These are phyloP conservation scores for Halcyon chelicuti DNA, from an alignment of 2,797 vertebrate genomes.

Conservation along the genomic window DNA sequence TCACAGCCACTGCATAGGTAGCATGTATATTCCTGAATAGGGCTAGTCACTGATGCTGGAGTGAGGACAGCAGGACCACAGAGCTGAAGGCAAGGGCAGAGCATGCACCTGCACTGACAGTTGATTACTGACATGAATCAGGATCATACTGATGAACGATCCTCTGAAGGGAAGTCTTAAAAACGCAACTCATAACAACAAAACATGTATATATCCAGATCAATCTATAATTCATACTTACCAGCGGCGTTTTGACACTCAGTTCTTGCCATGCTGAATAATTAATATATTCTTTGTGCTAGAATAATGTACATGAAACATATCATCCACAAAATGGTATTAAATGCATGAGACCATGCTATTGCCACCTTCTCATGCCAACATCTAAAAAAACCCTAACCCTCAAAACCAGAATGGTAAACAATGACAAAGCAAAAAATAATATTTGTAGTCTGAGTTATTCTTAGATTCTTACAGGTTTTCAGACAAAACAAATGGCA, in stretches of 20 bases:
- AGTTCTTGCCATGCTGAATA: constrained; percentile 30
- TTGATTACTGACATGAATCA: background rate
- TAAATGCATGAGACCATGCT: background rate
- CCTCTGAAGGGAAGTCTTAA: background rate
- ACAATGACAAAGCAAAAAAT: background rate
- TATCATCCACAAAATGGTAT: background rate
- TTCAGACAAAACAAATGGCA: background rate
- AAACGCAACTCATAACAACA: background rate
- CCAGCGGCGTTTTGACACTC: background rate
- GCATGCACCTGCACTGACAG: background rate
- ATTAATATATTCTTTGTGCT: constrained; percentile 8
- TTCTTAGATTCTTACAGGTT: background rate
- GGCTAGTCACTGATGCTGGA: background rate
- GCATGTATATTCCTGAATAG: background rate
- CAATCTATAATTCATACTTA: constrained; percentile 46
- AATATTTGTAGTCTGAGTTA: background rate
- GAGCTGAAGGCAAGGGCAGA: background rate
- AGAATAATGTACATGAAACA: background rate
- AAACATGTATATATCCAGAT: background rate
- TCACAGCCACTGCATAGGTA: background rate
- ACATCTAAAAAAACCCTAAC: background rate
- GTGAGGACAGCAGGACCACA: background rate
- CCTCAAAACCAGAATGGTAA: background rate
- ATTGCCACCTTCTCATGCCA: background rate
- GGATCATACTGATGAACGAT: background rate